Percentiles rank a stretch among this genome's conserved stretches.
Conservation (phyloP, 1,140 invertebrate genomes). For the Heliconius congener region DNA sequence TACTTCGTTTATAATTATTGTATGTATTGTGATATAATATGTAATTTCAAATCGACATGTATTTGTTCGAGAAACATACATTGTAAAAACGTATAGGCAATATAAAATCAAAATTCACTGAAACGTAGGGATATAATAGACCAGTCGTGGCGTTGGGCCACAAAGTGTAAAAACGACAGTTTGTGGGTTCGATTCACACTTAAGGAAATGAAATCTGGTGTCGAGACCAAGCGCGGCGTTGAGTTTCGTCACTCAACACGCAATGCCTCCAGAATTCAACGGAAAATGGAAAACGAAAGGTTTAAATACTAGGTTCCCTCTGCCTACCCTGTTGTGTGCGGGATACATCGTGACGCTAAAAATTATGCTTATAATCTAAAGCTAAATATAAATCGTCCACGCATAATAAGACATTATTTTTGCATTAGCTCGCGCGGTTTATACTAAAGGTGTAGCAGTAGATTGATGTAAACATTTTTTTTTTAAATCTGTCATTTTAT, state of each 20-base stretch:
- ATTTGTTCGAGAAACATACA: background rate
- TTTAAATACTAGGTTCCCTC: too few relatives aligned
- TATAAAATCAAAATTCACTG: background rate
- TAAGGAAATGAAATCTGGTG: too few relatives aligned
- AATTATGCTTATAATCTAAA: background rate
- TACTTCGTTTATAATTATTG: constrained; percentile 28
- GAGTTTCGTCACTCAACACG: too few relatives aligned
- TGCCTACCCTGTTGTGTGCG: too few relatives aligned
- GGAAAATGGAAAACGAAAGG: too few relatives aligned
- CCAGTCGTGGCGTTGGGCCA: too few relatives aligned
- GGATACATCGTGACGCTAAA: too few relatives aligned
- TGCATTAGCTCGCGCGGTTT: constrained; percentile 13
- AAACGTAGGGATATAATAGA: background rate
- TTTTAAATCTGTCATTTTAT: constrained; percentile 56
- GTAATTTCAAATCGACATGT: constrained; percentile 24
- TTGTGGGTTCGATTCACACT: too few relatives aligned
- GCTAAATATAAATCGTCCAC: background rate
- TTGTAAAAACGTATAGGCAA: background rate
- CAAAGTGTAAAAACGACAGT: too few relatives aligned
- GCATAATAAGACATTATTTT: constrained; percentile 9
- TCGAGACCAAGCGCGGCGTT: too few relatives aligned
- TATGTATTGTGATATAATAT: constrained; percentile 23
- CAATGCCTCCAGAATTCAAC: too few relatives aligned
- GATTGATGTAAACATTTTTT: constrained; percentile 54
- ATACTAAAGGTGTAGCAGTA: constrained; percentile 22